These are phyloP conservation scores for Brachionus rotundiformis DNA, from an alignment of 1,140 invertebrate genomes.

Conservation along the genomic window DNA sequence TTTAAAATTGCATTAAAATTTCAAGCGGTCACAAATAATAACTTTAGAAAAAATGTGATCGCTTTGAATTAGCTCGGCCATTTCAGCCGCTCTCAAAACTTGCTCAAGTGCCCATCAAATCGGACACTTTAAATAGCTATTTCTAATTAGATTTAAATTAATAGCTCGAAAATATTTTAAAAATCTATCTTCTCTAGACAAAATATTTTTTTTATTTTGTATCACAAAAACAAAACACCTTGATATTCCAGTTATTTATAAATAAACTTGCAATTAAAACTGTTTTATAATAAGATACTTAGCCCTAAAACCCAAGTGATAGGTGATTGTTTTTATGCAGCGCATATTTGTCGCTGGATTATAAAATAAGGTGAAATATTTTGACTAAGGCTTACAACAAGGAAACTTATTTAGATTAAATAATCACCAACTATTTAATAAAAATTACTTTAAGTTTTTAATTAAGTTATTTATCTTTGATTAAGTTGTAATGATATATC, in stretches of 20 bases:
- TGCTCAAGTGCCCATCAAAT: background rate
- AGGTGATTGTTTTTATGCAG: conserved; percentile 12
- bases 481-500: conserved; percentile 32
- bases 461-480: conserved; percentile 21
- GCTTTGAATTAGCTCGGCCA: background rate
- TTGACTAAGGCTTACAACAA: background rate
- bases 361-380: background rate
- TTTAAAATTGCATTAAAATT: conserved; percentile 34
- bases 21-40: background rate
- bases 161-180: background rate
- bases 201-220: conserved; percentile 22
- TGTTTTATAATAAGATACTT: conserved; percentile 12
- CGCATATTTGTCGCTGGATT: conserved; percentile 27
- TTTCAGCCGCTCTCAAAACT: background rate
- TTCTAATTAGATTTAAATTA: conserved; percentile 41
- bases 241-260: conserved; percentile 34
- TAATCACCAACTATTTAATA: background rate
- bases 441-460: conserved; percentile 12
- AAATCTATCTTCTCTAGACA: conserved; percentile 8
- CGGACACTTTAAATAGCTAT: conserved; percentile 5
- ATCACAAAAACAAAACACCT: conserved; percentile 28
- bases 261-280: conserved; percentile 31
- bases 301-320: background rate
- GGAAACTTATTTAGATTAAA: conserved; percentile 6
- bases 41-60: too few relatives aligned